Conservation (phyloP, 2,888 invertebrate species). For the Penaeus monodon region DNA sequence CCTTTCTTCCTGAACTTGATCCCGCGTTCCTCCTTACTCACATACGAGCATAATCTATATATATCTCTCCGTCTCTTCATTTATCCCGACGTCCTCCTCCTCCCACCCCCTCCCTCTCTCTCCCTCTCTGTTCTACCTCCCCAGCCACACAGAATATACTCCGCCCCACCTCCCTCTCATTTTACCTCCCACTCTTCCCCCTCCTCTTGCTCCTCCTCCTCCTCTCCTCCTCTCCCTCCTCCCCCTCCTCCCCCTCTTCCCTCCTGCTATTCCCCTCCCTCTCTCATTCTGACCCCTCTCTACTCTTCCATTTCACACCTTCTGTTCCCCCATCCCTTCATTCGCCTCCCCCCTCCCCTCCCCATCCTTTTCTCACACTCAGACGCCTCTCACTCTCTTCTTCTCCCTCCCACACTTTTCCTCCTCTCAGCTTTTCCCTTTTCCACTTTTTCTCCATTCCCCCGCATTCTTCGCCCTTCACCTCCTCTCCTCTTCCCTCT, state of each 20-base stretch:
- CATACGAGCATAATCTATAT: no score
- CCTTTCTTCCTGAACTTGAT: neutral
- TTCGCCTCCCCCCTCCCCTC: neutral
- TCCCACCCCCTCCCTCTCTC: neutral
- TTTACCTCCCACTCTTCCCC: neutral
- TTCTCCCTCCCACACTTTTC: neutral
- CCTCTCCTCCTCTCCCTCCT: neutral
- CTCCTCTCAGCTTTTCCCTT: neutral
- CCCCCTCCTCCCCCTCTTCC: neutral
- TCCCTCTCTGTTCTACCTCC: neutral
- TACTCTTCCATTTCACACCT: neutral
- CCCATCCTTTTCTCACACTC: neutral
- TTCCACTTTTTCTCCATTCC: no score
- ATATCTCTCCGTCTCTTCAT: neutral
- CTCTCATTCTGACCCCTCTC: neutral
- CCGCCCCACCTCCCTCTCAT: neutral
- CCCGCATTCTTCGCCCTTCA: no score
- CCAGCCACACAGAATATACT: neutral
- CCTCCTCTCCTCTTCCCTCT: no score
- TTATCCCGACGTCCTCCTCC: conserved; percentile 2
- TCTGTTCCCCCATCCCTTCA: neutral
- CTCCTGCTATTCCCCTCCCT: no score
- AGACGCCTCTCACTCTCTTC: neutral
- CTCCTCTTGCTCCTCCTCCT: neutral
- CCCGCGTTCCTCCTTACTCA: neutral